Base-by-base conservation (phyloP, 2,888 invertebrate species). In the Bedellia somnulentella region DNA sequence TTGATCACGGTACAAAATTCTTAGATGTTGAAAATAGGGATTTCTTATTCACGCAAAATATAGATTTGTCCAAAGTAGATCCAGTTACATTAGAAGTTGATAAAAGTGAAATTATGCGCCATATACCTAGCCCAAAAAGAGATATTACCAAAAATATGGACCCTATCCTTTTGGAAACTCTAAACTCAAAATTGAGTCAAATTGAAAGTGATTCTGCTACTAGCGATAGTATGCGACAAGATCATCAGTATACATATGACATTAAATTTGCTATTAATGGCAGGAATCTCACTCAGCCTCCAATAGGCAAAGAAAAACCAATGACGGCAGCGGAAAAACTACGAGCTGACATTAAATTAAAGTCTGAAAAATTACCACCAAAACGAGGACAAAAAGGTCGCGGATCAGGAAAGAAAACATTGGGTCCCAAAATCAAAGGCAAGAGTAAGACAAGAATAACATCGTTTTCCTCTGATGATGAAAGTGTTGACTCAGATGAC, bases 151-250 rank as follows among this genome's bases (percentile, higher is more conserved):
- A 83, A 47, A 68, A 71, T 42, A 81, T 86, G 46, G 86, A 87
- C 57, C 85, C 85, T 1, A 77, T 80, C 4, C 57, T 83, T 27
- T 57, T 86, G 6, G 86, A 86, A 50, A 83, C 86, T 5, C 57
- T 86, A 1, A 87, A 83, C 50, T 85, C 83, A 5, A 86, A 87
- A 57, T 50, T 87, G 4, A 86, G 85, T 48, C 86, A 86, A 60
- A 86, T 87, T 27, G 86, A 87, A 62, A 86, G 85, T 44, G 86
- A 87, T 56, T 86, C 86, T 1, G 85, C 85, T 0, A 86, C 86
- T 2, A 86, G 85, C 43, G 86, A 86, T 43, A 86, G 85, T 46
- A 71, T 85, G 40, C 70, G 66, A 32, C 75, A 78, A 35, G 80
- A 81, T n/a, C 60, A 75, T 23, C 76, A 79, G 39, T 73, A 58